Evolutionary conservation across 1,140 invertebrate species (phyloP), one percentile per base, ranked within the genome.

Genomic region (Sinonovacula constricta): DNA sequence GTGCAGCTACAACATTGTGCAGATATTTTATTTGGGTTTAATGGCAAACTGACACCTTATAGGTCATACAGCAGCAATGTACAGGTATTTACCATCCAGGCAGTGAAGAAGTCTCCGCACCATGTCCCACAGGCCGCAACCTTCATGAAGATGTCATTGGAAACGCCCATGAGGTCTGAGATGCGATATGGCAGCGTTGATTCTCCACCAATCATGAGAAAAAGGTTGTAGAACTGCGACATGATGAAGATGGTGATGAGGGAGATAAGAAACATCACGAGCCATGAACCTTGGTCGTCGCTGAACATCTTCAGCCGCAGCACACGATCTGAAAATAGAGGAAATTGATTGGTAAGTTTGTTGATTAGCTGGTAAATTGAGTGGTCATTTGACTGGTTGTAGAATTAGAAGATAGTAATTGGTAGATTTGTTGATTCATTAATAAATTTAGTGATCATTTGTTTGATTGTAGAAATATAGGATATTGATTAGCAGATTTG

Each of bases 21-120:
- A n/a, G n/a, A n/a, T n/a, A n/a, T n/a, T n/a, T n/a, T n/a, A n/a
- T n/a, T n/a, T n/a, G n/a, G n/a, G n/a, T n/a, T n/a, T n/a, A n/a
- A n/a, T n/a, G n/a, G n/a, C n/a, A n/a, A n/a, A n/a, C n/a, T n/a
- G n/a, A n/a, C n/a, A n/a, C n/a, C n/a, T n/a, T n/a, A n/a, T n/a
- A n/a, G n/a, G n/a, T n/a, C n/a, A n/a, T n/a, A n/a, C n/a, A n/a
- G n/a, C n/a, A n/a, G n/a, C n/a, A n/a, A n/a, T n/a, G n/a, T n/a
- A n/a, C n/a, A n/a, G 36, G 51, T 49, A 71, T 86, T 80, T 71
- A 91, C 91, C 91, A 92, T 92, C 91, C 91, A 92, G 14, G 92
- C 92, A 10, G 93, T 93, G 78, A 93, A 91, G 69, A 93, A 91
- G 82, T 93, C 93, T 2, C 93, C 93, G 79, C 93, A 89, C 93